Base-by-base conservation (phyloP, 1,140 invertebrate species). In the Cydia pomonella region DNA sequence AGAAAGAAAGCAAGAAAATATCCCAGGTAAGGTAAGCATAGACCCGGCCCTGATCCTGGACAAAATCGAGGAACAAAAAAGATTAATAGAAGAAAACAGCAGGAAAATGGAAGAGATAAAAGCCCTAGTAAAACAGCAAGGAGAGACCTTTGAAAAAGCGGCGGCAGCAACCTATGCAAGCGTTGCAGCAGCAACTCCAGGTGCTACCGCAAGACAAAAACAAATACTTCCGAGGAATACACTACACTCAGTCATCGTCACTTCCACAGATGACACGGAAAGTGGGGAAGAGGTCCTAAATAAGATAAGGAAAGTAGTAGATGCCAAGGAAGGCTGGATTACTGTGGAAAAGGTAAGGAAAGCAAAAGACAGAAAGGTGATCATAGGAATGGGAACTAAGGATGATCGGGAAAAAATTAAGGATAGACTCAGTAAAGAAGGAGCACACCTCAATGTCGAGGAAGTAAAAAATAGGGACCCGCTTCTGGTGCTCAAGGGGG, bases 401-500 rank as follows among this genome's bases (percentile, higher is more conserved):
- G 69, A 75, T 10, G 77, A 79, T 23, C 66, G 73, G 18, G 2
- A 41, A 21, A 76, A 76, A 18, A 27, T 73, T 0, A 79, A 72
- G 44, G 59, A 75, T 0, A 50, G 59, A n/a, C 1, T 79, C 1
- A 13, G 41, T 12, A 64, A 73, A 13, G 73, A 12, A 5, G 73
- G 64, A 7, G 41, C 16, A 5, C 6, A 50, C 21, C 73, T 80
- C 9, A 25, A 10, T 0, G 75, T 76, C 2, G 79, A 78, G 66
- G 73, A 76, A 7, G 41, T 73, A 0, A 78, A 75, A 50, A 80
- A 78, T 13, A 76, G 59, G 72, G 69, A 77, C 44, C 73, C 81
- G 1, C 75, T 79, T 1, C 1, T 82, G 6, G 18, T 77, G 1
- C 9, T 82, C 2, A 72, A n/a, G 41, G 75, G 41, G 3, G 77